Percentiles rank a stretch among this genome's conserved stretches.
These are phyloP conservation scores for Hippocampus barbouri DNA, from an alignment of 2,113 vertebrate genomes.

Conservation along the genomic window DNA sequence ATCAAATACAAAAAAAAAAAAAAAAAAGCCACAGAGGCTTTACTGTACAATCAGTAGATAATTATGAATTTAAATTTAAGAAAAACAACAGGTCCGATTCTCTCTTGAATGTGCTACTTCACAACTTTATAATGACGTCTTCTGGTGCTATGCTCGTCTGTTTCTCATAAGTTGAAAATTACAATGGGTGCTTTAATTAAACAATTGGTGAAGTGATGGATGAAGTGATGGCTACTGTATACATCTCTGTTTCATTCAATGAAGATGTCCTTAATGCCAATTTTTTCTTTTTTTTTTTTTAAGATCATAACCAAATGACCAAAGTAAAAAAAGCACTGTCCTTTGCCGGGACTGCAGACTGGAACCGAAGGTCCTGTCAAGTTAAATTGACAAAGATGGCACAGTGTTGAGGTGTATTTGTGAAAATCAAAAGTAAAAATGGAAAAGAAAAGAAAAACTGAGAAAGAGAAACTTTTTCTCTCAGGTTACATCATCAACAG, in stretches of 20 bases:
- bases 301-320: conserved; percentile 1
- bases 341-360: conserved; percentile 18
- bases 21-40: conserved; percentile 50
- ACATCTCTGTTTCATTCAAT: conserved; percentile 66
- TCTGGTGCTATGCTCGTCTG: conserved; percentile 7
- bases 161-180: conserved; percentile 5
- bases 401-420: conserved; percentile 52
- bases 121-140: conserved; percentile 19
- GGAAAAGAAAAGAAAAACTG: not conserved
- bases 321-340: not conserved
- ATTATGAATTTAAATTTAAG: not conserved
- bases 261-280: not conserved
- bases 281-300: not conserved
- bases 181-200: conserved; percentile 3
- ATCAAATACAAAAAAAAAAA: conserved; percentile 6
- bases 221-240: conserved; percentile 70
- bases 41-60: conserved; percentile 26
- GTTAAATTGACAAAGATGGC: conserved; percentile 57
- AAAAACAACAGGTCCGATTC: not conserved
- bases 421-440: not conserved
- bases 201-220: conserved; percentile 24
- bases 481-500: conserved; percentile 46
- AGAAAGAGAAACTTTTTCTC: conserved; percentile 17
- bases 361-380: conserved; percentile 19
- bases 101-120: not conserved